Evolutionary conservation across 53 echinoderm and acorn worm genomes (phyloP).

Genomic region (Holothuria leucospilota): DNA sequence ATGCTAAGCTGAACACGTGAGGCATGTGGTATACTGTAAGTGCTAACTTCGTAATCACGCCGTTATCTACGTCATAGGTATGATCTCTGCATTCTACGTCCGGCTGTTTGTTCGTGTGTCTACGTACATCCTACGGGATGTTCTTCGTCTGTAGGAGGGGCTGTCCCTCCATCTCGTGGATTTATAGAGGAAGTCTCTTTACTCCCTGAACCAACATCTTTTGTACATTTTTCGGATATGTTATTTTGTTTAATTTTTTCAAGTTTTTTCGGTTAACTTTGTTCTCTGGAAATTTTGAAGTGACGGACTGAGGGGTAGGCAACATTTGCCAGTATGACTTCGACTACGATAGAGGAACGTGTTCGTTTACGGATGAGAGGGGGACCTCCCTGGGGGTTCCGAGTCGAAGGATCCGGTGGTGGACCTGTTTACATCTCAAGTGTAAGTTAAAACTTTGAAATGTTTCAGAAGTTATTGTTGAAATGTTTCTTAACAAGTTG

Average conservation of each 20-base stretch:
- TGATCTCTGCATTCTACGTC: conserved; percentile 29
- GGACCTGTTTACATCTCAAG: conserved; percentile 41
- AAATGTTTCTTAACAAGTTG: too few relatives aligned
- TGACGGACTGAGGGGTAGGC: not conserved
- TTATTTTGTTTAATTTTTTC: conserved; percentile 16
- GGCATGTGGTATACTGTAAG: conserved; percentile 9
- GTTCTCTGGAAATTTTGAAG: not conserved
- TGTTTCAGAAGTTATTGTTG: too few relatives aligned
- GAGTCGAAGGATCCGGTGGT: conserved; percentile 8
- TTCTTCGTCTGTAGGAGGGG: conserved; percentile 35
- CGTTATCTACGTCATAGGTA: conserved; percentile 5
- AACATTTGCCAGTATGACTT: conserved; percentile 10
- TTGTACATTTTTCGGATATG: conserved; percentile 4
- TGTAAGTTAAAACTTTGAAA: not conserved
- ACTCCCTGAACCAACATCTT: conserved; percentile 10
- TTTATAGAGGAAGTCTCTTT: conserved; percentile 10
- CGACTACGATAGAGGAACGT: conserved; percentile 39
- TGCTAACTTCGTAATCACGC: not conserved
- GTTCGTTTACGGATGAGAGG: conserved; percentile 44
- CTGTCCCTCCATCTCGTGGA: conserved; percentile 36
- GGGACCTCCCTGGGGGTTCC: conserved; percentile 47
- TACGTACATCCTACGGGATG: conserved; percentile 54
- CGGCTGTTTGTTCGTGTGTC: conserved; percentile 26
- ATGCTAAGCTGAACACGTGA: conserved; percentile 46
- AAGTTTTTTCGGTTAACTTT: not conserved